Percentiles rank a stretch among this genome's conserved stretches.
Evolutionary conservation across 2,113 vertebrate species (phyloP).

Genomic region (Balaenoptera acutorostrata): DNA sequence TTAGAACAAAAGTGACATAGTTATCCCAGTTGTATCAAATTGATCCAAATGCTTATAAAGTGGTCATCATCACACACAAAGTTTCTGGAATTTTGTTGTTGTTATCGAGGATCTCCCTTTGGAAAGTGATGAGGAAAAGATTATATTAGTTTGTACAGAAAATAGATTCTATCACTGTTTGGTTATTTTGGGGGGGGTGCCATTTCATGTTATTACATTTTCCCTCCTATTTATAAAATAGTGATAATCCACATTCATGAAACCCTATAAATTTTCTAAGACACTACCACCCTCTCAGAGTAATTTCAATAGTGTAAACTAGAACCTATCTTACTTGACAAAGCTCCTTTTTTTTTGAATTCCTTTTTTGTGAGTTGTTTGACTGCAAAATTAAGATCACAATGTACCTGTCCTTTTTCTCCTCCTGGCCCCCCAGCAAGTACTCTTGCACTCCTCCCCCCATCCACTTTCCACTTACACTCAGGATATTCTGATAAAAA

Average conservation of each 20-base stretch:
- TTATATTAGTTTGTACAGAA: background rate
- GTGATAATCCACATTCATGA: background rate
- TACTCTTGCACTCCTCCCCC: background rate
- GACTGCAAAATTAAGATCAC: constrained; percentile 12
- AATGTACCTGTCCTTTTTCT: background rate
- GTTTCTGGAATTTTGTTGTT: background rate
- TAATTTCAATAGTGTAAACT: background rate
- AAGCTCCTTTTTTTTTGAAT: constrained; percentile 17
- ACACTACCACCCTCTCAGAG: background rate
- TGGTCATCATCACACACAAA: background rate
- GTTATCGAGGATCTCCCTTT: background rate
- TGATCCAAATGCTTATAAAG: constrained; percentile 4
- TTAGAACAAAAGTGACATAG: constrained; percentile 28
- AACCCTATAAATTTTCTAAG: constrained; percentile 2
- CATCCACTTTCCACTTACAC: background rate
- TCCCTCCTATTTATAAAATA: constrained; percentile 5
- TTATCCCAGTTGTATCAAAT: constrained; percentile 20
- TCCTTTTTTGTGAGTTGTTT: background rate
- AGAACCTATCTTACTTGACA: background rate
- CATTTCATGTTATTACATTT: constrained; percentile 24
- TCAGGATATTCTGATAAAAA: constrained; percentile 21
- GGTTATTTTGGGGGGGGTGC: background rate
- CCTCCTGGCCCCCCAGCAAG: background rate
- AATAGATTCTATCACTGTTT: background rate
- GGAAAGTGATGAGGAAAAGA: background rate